Evolutionary conservation across 1,140 invertebrate genomes (phyloP).

Genomic region (Dreissena polymorpha): DNA sequence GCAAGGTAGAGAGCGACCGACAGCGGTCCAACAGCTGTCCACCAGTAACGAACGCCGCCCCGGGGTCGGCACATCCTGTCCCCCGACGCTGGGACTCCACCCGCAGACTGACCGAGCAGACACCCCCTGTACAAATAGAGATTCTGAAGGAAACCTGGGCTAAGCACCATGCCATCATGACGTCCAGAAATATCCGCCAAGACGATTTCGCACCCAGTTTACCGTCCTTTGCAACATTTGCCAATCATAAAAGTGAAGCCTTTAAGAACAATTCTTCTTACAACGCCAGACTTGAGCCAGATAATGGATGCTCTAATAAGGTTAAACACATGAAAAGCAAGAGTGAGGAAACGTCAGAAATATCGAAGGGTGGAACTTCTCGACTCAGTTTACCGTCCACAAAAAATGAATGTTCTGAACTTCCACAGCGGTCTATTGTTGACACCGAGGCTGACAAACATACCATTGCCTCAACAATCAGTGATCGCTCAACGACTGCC

Average conservation of each 20-base stretch:
- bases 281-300: too few relatives aligned
- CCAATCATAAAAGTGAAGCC: background rate
- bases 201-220: background rate
- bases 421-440: too few relatives aligned
- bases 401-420: too few relatives aligned
- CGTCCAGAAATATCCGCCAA: slow-evolving; percentile 1
- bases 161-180: slow-evolving; percentile 44
- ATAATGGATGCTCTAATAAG: too few relatives aligned
- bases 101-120: too few relatives aligned
- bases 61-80: too few relatives aligned
- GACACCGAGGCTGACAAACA: too few relatives aligned
- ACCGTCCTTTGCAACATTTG: slow-evolving; percentile 46
- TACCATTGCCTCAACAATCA: too few relatives aligned
- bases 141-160: slow-evolving; percentile 52
- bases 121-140: slow-evolving; percentile 14
- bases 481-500: too few relatives aligned
- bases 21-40: slow-evolving; percentile 50
- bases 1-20: too few relatives aligned
- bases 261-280: too few relatives aligned
- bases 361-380: background rate
- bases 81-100: too few relatives aligned
- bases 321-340: slow-evolving; percentile 7
- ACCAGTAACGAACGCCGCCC: slow-evolving; percentile 2
- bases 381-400: background rate
- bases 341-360: slow-evolving; percentile 25